phyloP scores from a whole-genome alignment of 2,113 vertebrate species.

The Phaethornis superciliosus region DNA sequence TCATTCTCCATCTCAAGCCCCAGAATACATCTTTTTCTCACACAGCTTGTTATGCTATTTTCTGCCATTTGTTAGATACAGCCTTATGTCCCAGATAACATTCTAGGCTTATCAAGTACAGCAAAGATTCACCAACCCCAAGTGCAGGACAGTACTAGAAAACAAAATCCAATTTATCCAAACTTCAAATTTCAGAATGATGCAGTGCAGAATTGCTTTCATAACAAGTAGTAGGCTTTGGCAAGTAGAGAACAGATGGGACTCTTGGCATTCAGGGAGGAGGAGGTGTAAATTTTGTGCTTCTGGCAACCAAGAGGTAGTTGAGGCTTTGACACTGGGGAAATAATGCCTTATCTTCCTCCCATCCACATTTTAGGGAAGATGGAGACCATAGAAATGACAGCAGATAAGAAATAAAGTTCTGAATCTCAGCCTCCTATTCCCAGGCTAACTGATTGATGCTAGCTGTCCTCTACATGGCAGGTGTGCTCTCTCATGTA shows the following conservation, averaged over 20 bases:
- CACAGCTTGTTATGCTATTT: neutral
- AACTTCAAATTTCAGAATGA: conserved; percentile 25
- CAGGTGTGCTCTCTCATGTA: neutral
- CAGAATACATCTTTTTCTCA: neutral
- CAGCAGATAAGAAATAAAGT: neutral
- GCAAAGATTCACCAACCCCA: neutral
- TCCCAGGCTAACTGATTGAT: neutral
- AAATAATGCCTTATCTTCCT: conserved; percentile 33
- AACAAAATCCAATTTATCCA: conserved; percentile 17
- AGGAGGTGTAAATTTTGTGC: conserved; percentile 62
- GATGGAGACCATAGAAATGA: neutral
- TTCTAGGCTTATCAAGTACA: neutral
- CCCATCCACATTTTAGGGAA: neutral
- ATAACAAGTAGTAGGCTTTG: conserved; percentile 63
- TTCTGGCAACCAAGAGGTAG: conserved; percentile 62
- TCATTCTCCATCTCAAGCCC: neutral
- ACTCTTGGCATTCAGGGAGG: conserved; percentile 54
- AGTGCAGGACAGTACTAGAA: neutral
- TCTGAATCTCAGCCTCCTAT: neutral
- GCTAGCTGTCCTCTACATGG: neutral
- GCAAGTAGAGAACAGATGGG: conserved; percentile 56
- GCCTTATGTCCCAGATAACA: neutral
- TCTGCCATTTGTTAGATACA: neutral
- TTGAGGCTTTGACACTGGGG: conserved; percentile 48
- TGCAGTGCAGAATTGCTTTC: conserved; percentile 39